These are phyloP conservation scores for Mastacembelus armatus DNA, from an alignment of 2,797 vertebrate genomes.

Conservation along the genomic window DNA sequence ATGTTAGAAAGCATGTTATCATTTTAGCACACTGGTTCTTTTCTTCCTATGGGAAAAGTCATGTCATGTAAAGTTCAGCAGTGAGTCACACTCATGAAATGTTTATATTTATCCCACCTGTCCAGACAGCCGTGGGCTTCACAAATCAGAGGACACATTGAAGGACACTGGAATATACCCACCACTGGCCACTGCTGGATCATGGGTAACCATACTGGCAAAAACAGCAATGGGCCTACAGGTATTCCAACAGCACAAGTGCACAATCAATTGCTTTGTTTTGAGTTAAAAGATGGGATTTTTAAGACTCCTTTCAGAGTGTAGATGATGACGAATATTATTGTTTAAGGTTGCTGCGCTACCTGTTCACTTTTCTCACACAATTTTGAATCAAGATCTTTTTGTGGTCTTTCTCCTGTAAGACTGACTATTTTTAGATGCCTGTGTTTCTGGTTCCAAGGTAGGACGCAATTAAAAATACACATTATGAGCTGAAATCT, in stretches of 20 bases:
- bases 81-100: conserved; percentile 29
- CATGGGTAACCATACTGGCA: conserved; percentile 77
- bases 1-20: neutral
- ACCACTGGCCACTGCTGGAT: conserved; percentile 41
- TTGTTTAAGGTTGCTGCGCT: neutral
- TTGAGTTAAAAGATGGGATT: neutral
- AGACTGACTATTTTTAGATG: conserved; percentile 31
- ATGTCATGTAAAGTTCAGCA: conserved; percentile 29
- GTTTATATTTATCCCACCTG: conserved; percentile 18
- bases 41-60: no score
- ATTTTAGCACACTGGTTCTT: neutral
- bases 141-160: conserved; percentile 32
- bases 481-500: no score
- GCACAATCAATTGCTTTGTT: neutral
- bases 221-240: conserved; percentile 54
- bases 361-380: neutral
- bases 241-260: conserved; percentile 47
- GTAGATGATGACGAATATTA: fast-evolving
- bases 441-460: neutral
- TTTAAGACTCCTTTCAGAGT: neutral
- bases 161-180: conserved; percentile 45
- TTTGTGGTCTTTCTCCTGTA: conserved; percentile 1
- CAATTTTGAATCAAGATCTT: neutral
- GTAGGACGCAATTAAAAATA: no score
- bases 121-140: conserved; percentile 34